Base-by-base conservation (phyloP, 2,113 vertebrate genomes). In the Austrofundulus limnaeus region DNA sequence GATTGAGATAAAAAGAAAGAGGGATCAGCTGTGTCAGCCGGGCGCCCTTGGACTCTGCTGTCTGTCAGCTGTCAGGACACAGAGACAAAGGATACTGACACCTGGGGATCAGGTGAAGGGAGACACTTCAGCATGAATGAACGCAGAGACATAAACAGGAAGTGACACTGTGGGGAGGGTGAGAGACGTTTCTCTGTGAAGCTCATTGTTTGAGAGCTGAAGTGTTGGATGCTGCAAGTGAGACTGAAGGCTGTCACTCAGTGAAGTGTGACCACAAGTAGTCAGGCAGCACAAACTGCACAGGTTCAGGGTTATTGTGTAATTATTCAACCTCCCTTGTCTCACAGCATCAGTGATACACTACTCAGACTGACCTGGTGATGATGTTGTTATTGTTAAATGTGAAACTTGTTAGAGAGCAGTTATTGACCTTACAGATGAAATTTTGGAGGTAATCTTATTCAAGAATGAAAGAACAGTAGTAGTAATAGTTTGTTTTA, bases 1-100 rank as follows among this genome's bases (percentile, higher is more conserved):
- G 13, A 71, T 74, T 85, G 84, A 65, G 62, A 67, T 20, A 68
- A 61, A 86, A 61, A 85, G 86, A 84, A 75, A 48, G 47, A 69
- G 46, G 60, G 68, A 70, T 82, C 52, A 58, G 63, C 61, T 50
- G 52, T 67, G 52, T 66, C 71, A 66, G 53, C 57, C 39, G 21
- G n/a, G 45, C 34, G n/a, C 24, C 66, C 72, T 45, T 19, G 19
- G 52, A n/a, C 59, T 63, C 61, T 1, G 68, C 75, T 83, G 77
- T 79, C 82, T 54, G 60, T 74, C 64, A 51, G 47, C 80, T 72
- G 68, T 81, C 82, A 58, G 72, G 69, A 65, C n/a, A 31, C 43
- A 25, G 77, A 72, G 61, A 63, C n/a, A n/a, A n/a, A n/a, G n/a
- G n/a, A n/a, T n/a, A n/a, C n/a, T n/a, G 62, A 74, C 76, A 76